Evolutionary conservation across 2,797 vertebrate genomes (phyloP), one percentile per base, ranked within the genome.

Genomic region (Lacerta agilis): DNA sequence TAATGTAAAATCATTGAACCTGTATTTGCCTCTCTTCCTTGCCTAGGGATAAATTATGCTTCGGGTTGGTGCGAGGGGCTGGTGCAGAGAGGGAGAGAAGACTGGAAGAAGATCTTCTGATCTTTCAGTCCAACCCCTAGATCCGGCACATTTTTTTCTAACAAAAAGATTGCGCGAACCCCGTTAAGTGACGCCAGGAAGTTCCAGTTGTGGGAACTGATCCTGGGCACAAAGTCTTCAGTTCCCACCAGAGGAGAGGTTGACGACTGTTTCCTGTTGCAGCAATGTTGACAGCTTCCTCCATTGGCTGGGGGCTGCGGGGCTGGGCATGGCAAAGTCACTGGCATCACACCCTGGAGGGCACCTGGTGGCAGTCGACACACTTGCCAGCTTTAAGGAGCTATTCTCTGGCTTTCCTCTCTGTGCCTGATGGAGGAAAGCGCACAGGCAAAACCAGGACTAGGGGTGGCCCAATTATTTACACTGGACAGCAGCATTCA

Each of bases 201-300:
- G 86, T 67, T 81, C 13, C 71, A 55, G 61, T 67, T 45, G 71
- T 86, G 79, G 71, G 78, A 86, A 89, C 83, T 81, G 41, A 33
- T 82, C 61, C 43, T 82, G 72, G 83, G 88, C 88, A 89, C 71
- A 81, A 80, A 38, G 41, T 38, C 78, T 66, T 79, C 64, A 45
- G 38, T 85, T 87, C 72, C 72, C 43, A 64, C 75, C 49, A 71
- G 49, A 87, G 79, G 73, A 82, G 82, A 64, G 18, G 69, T 7
- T 82, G 89, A 77, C n/a, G 41, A 77, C 64, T 81, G 77, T 75
- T 90, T 90, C 86, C 86, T 87, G 86, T 87, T 90, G 85, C 49
- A 43, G 78, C 64, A 72, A 89, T 45, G 36, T 69, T 71, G 67
- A 85, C 78, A 71, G 79, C 79, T 90, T 90, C 89, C 86, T 85